Conservation (phyloP, 2,797 vertebrate species). For the Tokudaia muenninki region DNA sequence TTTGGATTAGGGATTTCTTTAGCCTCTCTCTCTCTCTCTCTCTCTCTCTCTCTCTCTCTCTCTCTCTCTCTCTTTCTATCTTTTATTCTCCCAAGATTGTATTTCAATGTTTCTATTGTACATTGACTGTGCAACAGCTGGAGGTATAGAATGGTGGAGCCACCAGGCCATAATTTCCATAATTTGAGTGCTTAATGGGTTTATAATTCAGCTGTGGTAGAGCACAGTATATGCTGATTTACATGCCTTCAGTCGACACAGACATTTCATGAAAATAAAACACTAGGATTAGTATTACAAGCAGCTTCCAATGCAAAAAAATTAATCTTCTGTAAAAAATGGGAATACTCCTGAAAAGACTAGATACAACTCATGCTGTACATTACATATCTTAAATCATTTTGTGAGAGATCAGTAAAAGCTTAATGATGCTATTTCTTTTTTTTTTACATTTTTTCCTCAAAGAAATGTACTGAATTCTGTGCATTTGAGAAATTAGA, state of each 20-base stretch:
- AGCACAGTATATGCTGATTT: conserved; percentile 17
- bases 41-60: not conserved
- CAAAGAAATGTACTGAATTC: not conserved
- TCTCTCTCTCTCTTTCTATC: not conserved
- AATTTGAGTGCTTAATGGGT: not conserved
- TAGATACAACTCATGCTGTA: conserved; percentile 40
- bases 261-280: conserved; percentile 28
- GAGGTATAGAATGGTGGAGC: not conserved
- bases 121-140: not conserved
- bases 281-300: conserved; percentile 55
- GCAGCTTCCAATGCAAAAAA: conserved; percentile 63
- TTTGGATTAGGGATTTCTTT: conserved; percentile 5
- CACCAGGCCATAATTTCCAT: not conserved
- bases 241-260: not conserved
- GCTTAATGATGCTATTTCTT: conserved; percentile 31
- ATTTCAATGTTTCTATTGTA: conserved; percentile 9
- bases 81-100: not conserved
- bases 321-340: conserved; percentile 60
- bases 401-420: conserved; percentile 61
- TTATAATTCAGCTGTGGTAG: conserved; percentile 44
- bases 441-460: not conserved
- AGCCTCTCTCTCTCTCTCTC: not conserved
- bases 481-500: conserved; percentile 5
- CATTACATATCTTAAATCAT: conserved; percentile 49
- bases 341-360: conserved; percentile 39